phyloP scores from a whole-genome alignment of 2,797 vertebrate species.

The Falco concolor region DNA sequence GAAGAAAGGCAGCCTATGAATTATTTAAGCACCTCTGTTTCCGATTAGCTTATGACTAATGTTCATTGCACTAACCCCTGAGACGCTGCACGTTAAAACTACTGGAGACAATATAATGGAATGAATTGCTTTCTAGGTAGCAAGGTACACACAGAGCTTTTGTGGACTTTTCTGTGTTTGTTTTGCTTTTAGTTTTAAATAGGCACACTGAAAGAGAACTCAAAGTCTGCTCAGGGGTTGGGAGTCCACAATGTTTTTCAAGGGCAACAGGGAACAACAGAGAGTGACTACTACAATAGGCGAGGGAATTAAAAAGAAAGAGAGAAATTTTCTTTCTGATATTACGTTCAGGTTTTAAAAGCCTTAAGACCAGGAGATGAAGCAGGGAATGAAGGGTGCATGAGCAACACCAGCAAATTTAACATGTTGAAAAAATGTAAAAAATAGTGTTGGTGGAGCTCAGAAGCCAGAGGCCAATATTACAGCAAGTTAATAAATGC shows the following conservation, averaged over 20 bases:
- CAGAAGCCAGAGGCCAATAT: background rate
- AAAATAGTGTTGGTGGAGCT: background rate
- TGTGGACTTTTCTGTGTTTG: conserved; percentile 25
- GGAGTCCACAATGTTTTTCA: conserved; percentile 7
- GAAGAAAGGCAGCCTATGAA: conserved; percentile 26
- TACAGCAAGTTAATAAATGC: background rate
- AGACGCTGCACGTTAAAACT: background rate
- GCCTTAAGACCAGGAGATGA: background rate
- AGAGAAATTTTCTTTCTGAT: conserved; percentile 13
- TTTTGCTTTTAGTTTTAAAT: conserved; percentile 52
- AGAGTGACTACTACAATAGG: background rate
- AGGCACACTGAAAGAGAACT: background rate
- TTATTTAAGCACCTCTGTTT: conserved; percentile 52
- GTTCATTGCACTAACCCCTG: conserved; percentile 1
- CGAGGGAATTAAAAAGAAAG: background rate
- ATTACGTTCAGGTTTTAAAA: conserved; percentile 30
- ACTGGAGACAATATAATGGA: conserved; percentile 34
- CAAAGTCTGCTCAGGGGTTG: background rate
- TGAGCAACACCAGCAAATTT: background rate
- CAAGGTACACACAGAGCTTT: conserved; percentile 36
- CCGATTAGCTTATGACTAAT: conserved; percentile 46
- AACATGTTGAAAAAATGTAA: background rate
- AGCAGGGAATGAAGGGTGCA: background rate
- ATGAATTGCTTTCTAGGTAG: conserved; percentile 62
- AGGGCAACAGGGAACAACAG: background rate